Evolutionary conservation across 2,888 invertebrate species (phyloP), one percentile per base, ranked within the genome.

Genomic region (Pasiphila rectangulata): DNA sequence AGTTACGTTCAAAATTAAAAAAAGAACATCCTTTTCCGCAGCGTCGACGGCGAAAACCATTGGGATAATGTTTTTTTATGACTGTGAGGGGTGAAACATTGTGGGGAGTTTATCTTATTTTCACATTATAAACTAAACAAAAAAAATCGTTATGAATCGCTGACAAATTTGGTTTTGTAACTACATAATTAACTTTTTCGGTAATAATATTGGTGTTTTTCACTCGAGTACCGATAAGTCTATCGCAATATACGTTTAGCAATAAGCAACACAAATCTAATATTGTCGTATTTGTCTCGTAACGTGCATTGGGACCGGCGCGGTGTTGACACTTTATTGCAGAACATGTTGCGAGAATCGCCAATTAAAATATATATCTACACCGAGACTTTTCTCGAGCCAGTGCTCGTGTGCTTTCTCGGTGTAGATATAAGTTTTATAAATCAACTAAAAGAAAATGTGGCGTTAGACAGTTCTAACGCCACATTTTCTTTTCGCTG

Each of bases 341-440:
- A 65, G 65, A 61, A 65, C 58, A 27, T 47, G 54, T 71, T 69
- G 72, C 72, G 56, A 61, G 68, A 71, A 69, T 62, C 58, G 51
- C 34, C 57, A 53, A 61, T 63, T 59, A 63, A 59, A 60, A 56
- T 37, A 51, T 44, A 53, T 52, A 60, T 52, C n/a, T n/a, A n/a
- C n/a, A n/a, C n/a, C 55, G 34, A 57, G 54, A 54, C 43, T 54
- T 59, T 49, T 58, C 40, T 50, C 19, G 24, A 17, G 17, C n/a
- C 9, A 19, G 10, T 12, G 25, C 6, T 12, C 1, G 12, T 1
- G 5, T 2, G 5, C 5, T 25, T 25, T 10, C 12, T 2, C 13
- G 2, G 6, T 1, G 12, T 27, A 12, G 6, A 2, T 6, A 25
- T 13, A 10, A 12, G n/a, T n/a, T n/a, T n/a, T n/a, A n/a, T n/a